Base-by-base conservation (phyloP, 2,113 vertebrate genomes). In the Trinectes maculatus region DNA sequence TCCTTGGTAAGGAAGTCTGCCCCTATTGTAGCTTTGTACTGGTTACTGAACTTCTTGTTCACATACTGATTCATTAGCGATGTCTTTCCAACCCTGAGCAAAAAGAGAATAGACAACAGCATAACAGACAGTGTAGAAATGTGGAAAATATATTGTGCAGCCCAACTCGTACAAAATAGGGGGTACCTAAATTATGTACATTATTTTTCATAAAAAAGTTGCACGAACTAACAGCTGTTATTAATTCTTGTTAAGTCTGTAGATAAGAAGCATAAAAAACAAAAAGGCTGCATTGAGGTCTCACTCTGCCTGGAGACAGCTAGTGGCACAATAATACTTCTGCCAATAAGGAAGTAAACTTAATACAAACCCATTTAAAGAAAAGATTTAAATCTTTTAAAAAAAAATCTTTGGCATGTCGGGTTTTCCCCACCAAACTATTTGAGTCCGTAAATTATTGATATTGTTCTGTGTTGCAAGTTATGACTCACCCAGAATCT, bases 61-160 rank as follows among this genome's bases (percentile, higher is more conserved):
- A 99, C 98, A 86, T 99, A 99, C 90, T 99, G 98, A 92, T 99
- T 99, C 98, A 99, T 99, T 21, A 99, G 93, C 0, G 98, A 99
- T 54, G 98, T 99, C 89, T 99, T 99, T 26, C 98, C 98, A 49
- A 99, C 97, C 49, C 98, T 99, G 87, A 73, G n/a, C 29, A 1
- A 47, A 16, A 39, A 31, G 3, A 55, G 21, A 72, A 60, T 3
- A 75, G 22, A 74, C 5, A 61, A n/a, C 6, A 62, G 5, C 2
- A 60, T 33, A 48, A 67, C 26, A 44, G 42, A 69, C 8, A 33
- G 4, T n/a, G 7, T 12, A 28, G 4, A 13, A 26, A n/a, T 9
- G 19, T 4, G 24, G 8, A 57, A 18, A 7, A n/a, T n/a, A n/a
- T n/a, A n/a, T n/a, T n/a, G n/a, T n/a, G n/a, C n/a, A n/a, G n/a